Conservation (phyloP, 2,113 vertebrate species). For the Pipa parva region DNA sequence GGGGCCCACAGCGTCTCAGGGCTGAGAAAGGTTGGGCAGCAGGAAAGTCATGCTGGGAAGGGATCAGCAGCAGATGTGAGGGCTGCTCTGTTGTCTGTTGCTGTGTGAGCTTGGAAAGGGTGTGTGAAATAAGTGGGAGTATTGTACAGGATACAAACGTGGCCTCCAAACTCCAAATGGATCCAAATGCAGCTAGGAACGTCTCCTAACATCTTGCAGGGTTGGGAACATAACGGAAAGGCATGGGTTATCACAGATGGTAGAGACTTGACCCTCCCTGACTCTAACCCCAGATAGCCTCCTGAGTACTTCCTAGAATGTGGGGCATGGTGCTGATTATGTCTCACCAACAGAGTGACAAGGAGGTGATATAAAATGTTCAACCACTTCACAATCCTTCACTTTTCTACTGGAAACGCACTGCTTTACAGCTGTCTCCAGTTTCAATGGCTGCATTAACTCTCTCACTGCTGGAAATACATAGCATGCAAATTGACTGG, state of each 20-base stretch:
- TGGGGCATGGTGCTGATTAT: background rate
- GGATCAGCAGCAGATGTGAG: slow-evolving; percentile 39
- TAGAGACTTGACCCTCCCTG: too few species aligned
- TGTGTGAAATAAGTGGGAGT: slow-evolving; percentile 38
- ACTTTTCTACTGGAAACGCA: background rate
- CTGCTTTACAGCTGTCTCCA: too few species aligned
- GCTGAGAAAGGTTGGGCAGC: slow-evolving; percentile 27
- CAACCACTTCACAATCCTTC: background rate
- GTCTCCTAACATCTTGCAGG: too few species aligned
- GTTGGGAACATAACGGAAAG: too few species aligned
- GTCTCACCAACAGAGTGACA: background rate
- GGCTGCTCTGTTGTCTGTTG: background rate
- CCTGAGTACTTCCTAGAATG: background rate
- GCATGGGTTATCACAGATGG: too few species aligned
- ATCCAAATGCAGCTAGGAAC: too few species aligned
- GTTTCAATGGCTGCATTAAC: background rate
- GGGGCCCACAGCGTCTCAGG: slow-evolving; percentile 7
- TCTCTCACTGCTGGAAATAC: background rate
- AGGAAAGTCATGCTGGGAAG: slow-evolving; percentile 28
- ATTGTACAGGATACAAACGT: slow-evolving; percentile 8
- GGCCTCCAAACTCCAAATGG: slow-evolving; percentile 17
- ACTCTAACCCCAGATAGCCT: background rate
- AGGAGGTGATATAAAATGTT: background rate
- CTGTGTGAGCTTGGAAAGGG: slow-evolving; percentile 30
- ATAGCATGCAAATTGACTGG: background rate